Conservation (phyloP, 2,113 vertebrate species). For the Pardalotus punctatus region DNA sequence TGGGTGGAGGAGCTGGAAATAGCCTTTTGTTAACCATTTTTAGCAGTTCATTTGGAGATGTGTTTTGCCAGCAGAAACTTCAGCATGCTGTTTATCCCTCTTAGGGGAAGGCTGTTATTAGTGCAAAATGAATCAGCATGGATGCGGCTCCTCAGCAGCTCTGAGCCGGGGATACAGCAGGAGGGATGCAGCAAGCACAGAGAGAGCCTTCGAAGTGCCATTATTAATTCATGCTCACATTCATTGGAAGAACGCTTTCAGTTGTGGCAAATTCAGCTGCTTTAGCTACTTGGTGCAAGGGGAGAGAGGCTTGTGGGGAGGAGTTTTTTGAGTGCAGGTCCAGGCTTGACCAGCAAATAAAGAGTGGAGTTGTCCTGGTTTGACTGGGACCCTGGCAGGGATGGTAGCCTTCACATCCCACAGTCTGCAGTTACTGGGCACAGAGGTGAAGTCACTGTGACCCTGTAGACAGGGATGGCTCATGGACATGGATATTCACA, state of each 20-base stretch:
- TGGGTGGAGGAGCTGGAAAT: slow-evolving; percentile 4
- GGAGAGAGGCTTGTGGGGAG: background rate
- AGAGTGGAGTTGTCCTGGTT: background rate
- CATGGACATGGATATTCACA: background rate
- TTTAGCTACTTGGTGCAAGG: background rate
- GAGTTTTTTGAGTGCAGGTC: background rate
- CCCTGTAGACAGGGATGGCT: background rate
- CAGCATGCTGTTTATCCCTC: background rate
- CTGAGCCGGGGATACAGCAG: background rate
- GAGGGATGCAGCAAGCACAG: background rate
- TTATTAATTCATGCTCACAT: background rate
- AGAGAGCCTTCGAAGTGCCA: background rate
- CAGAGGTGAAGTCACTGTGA: background rate
- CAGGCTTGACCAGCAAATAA: background rate
- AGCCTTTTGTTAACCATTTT: background rate
- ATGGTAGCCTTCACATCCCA: background rate
- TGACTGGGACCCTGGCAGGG: background rate
- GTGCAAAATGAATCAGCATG: background rate
- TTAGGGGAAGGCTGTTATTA: background rate
- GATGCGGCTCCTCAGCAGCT: background rate
- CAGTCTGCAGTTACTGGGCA: background rate
- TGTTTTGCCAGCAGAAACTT: slow-evolving; percentile 26
- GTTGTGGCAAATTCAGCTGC: background rate
- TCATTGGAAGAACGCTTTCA: background rate
- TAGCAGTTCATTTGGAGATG: background rate